These are phyloP conservation scores for Phylloscopus trochiloides DNA, from an alignment of 2,113 vertebrate genomes.

Conservation along the genomic window DNA sequence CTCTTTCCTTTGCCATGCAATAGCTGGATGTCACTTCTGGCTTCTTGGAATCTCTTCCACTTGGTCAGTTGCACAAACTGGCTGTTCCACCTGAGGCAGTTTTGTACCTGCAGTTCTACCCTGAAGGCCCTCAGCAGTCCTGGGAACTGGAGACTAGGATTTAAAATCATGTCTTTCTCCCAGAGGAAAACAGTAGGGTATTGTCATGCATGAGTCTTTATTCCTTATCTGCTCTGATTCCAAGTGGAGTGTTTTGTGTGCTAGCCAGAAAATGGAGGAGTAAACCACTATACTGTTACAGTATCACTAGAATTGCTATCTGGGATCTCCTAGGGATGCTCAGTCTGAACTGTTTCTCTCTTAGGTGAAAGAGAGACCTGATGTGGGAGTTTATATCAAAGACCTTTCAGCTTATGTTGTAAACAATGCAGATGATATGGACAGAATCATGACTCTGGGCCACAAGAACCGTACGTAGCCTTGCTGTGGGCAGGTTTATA, in stretches of 20 bases:
- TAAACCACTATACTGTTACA: neutral
- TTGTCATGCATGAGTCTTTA: neutral
- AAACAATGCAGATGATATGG: constrained; percentile 99
- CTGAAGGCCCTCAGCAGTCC: neutral
- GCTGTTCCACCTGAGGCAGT: neutral
- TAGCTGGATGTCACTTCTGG: neutral
- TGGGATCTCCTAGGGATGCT: neutral
- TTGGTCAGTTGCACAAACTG: neutral
- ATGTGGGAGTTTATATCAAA: constrained; percentile 98
- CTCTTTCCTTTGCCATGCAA: neutral
- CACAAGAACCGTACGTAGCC: constrained; percentile 94
- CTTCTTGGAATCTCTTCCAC: neutral
- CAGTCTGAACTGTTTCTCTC: constrained; percentile 24
- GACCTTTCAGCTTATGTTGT: constrained; percentile 97
- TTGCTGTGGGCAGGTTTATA: neutral
- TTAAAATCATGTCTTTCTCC: neutral
- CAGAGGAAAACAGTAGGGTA: neutral
- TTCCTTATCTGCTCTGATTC: neutral
- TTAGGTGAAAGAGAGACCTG: constrained; percentile 98
- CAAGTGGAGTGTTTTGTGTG: neutral
- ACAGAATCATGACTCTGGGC: constrained; percentile 96
- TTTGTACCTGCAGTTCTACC: neutral
- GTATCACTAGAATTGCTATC: neutral
- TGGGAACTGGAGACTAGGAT: neutral
- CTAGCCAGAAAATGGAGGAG: neutral